Conservation (phyloP, 2,888 invertebrate species). For the Rhorus exstirpatorius region DNA sequence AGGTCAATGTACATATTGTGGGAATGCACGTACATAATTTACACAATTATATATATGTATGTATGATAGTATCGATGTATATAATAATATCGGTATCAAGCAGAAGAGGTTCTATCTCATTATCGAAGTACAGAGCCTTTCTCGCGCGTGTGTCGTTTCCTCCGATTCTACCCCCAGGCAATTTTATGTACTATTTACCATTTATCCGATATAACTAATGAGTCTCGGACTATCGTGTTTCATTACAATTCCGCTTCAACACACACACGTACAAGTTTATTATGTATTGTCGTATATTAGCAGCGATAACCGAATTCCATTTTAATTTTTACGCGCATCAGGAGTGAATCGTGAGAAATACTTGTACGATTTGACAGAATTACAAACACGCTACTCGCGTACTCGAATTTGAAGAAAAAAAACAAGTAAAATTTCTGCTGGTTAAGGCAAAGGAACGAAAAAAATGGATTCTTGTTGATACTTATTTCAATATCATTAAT, state of each 20-base stretch:
- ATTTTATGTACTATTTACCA: slow-evolving; percentile 54
- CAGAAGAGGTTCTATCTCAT: slow-evolving; percentile 52
- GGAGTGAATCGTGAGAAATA: slow-evolving; percentile 51
- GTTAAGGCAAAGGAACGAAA: neutral
- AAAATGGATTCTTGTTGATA: too few species aligned
- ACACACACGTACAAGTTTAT: neutral
- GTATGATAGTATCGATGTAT: slow-evolving; percentile 6
- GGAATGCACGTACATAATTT: slow-evolving; percentile 54
- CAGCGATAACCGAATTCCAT: slow-evolving; percentile 19
- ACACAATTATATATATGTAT: slow-evolving; percentile 9
- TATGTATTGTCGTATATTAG: slow-evolving; percentile 15
- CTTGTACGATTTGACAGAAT: slow-evolving; percentile 10
- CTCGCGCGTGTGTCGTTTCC: slow-evolving; percentile 25
- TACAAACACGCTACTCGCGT: slow-evolving; percentile 1
- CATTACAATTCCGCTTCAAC: slow-evolving; percentile 53
- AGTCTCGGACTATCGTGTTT: slow-evolving; percentile 36
- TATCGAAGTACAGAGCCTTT: slow-evolving; percentile 38
- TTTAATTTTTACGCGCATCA: slow-evolving; percentile 53
- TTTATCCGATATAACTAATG: slow-evolving; percentile 60
- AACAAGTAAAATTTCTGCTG: slow-evolving; percentile 40
- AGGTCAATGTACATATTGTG: slow-evolving; percentile 80
- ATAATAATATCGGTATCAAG: slow-evolving; percentile 37
- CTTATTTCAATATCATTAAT: too few species aligned
- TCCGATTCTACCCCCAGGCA: slow-evolving; percentile 46
- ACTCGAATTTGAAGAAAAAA: slow-evolving; percentile 11